Evolutionary conservation across 2,113 vertebrate species (phyloP).

Genomic region (Stercorarius parasiticus): DNA sequence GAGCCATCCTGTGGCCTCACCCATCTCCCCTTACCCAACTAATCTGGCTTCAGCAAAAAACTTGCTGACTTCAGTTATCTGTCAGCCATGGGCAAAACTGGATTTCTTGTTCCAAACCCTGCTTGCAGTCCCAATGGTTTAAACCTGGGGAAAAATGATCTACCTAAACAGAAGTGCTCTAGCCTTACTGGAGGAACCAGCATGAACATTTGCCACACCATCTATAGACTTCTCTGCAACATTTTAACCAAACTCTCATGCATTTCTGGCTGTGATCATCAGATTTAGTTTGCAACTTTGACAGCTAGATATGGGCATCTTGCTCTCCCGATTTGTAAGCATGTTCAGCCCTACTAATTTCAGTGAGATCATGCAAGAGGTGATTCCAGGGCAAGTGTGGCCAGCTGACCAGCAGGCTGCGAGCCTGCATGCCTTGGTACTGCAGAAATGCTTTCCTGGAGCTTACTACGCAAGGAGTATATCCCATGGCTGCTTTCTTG

Average conservation of each 20-base stretch:
- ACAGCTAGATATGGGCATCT: not conserved
- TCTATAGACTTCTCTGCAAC: not conserved
- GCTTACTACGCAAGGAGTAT: not conserved
- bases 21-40: not conserved
- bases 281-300: not conserved
- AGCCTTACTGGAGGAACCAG: not conserved
- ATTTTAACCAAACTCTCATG: not conserved
- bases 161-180: not conserved
- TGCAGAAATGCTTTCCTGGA: not conserved
- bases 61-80: not conserved
- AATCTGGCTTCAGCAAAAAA: not conserved
- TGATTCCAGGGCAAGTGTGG: not conserved
- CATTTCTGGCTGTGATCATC: not conserved
- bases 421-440: fast-evolving
- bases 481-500: not conserved
- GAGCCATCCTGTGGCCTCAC: not conserved
- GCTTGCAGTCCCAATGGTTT: not conserved
- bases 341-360: not conserved
- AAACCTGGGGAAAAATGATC: not conserved
- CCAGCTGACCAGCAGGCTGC: not conserved
- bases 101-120: not conserved
- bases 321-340: not conserved
- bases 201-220: not conserved
- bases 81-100: not conserved
- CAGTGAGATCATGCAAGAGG: not conserved